These are phyloP conservation scores for Anolis carolinensis DNA, from an alignment of 2,113 vertebrate genomes.

Conservation along the genomic window DNA sequence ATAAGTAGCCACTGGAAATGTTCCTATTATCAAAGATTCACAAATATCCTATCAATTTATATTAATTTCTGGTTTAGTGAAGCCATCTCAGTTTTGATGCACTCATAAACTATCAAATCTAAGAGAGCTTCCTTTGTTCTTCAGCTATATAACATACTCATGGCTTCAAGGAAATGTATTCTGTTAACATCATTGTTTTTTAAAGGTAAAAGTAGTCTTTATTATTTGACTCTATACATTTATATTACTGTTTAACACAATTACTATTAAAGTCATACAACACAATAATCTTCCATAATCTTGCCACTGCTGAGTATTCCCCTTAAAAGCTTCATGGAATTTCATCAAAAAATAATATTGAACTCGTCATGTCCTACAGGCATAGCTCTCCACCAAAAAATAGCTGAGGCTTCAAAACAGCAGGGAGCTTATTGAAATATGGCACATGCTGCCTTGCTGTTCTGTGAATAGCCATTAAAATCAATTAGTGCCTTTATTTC, in stretches of 20 bases:
- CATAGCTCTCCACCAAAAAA: slow-evolving; percentile 30
- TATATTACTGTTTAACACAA: background rate
- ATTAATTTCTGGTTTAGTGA: too few relatives aligned
- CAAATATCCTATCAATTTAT: too few relatives aligned
- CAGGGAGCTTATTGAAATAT: slow-evolving; percentile 60
- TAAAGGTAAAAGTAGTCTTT: too few relatives aligned
- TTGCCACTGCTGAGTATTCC: slow-evolving; percentile 3
- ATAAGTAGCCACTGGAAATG: too few relatives aligned
- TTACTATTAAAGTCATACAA: background rate
- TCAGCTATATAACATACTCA: too few relatives aligned
- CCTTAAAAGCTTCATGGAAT: slow-evolving; percentile 9
- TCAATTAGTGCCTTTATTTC: slow-evolving; percentile 62
- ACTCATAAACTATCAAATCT: too few relatives aligned
- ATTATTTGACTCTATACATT: background rate
- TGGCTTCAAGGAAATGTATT: too few relatives aligned
- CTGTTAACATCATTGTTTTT: too few relatives aligned
- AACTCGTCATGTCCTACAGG: slow-evolving; percentile 40
- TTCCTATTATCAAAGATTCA: too few relatives aligned
- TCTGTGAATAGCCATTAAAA: slow-evolving; percentile 60
- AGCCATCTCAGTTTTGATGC: too few relatives aligned
- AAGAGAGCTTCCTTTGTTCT: too few relatives aligned
- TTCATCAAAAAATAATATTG: slow-evolving; percentile 43
- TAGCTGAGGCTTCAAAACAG: slow-evolving; percentile 54
- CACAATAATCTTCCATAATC: slow-evolving; percentile 9
- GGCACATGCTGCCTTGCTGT: slow-evolving; percentile 49